Evolutionary conservation across 2,797 vertebrate species (phyloP).

Genomic region (Enteromius radiatus): DNA sequence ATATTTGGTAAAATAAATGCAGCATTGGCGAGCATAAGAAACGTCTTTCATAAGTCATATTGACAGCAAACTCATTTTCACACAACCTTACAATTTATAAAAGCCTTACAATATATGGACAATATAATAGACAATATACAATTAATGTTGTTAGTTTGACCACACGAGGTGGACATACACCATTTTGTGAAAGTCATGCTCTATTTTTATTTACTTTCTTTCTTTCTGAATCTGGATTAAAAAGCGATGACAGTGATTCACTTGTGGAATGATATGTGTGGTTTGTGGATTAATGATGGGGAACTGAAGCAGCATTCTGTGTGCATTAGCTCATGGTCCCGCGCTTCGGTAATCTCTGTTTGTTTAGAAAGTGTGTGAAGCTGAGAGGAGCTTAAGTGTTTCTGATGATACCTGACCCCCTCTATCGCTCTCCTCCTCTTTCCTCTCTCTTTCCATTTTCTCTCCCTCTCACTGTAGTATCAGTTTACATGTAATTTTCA

Average conservation of each 20-base stretch:
- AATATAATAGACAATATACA: not conserved
- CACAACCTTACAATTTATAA: not conserved
- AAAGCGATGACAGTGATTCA: conserved; percentile 10
- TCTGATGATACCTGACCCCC: conserved; percentile 37
- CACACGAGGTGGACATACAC: not conserved
- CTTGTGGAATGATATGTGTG: conserved; percentile 31
- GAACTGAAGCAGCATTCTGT: conserved; percentile 72
- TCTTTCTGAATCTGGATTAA: conserved; percentile 4
- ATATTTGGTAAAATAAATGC: not conserved
- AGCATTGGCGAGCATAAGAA: not conserved
- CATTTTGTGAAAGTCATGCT: not conserved
- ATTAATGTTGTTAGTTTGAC: not conserved
- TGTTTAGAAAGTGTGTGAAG: conserved; percentile 48
- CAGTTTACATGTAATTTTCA: conserved; percentile 83
- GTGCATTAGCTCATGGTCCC: conserved; percentile 49
- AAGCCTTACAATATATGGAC: not conserved
- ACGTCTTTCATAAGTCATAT: not conserved
- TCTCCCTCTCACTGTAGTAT: conserved; percentile 67
- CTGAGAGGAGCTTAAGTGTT: conserved; percentile 42
- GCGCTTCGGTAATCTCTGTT: conserved; percentile 20
- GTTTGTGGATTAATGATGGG: conserved; percentile 72
- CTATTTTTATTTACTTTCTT: not conserved
- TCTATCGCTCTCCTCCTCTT: conserved; percentile 48
- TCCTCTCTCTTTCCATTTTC: conserved; percentile 61
- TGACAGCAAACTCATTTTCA: not conserved